These are phyloP conservation scores for Bostrychus sinensis DNA, from an alignment of 2,113 vertebrate species.

Conservation along the genomic window DNA sequence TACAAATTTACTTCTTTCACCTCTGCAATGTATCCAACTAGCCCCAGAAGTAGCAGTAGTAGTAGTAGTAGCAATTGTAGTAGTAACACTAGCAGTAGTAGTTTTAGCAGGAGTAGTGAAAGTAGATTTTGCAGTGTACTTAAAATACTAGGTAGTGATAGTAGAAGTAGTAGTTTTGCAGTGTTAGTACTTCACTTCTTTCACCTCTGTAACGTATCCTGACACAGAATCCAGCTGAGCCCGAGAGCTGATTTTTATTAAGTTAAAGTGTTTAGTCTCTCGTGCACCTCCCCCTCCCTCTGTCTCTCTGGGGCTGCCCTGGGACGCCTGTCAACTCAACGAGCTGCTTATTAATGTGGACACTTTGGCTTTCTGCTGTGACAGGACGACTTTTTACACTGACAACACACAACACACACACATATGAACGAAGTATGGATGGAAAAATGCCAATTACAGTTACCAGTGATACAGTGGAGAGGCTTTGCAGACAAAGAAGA, in stretches of 20 bases:
- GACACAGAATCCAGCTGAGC: constrained; percentile 49
- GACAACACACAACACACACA: constrained; percentile 26
- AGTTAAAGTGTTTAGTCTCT: constrained; percentile 51
- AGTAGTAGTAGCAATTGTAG: no score
- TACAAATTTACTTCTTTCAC: no score
- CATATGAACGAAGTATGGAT: constrained; percentile 29
- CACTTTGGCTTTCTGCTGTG: constrained; percentile 16
- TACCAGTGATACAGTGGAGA: constrained; percentile 40
- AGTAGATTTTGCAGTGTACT: no score
- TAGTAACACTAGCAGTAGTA: no score
- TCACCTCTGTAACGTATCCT: no score
- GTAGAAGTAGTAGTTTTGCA: no score
- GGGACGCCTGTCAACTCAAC: constrained; percentile 42
- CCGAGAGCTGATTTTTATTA: constrained; percentile 50
- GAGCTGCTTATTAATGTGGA: constrained; percentile 58
- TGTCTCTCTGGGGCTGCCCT: constrained; percentile 31
- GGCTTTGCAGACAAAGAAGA: constrained; percentile 40
- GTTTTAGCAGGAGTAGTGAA: no score
- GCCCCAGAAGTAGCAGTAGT: no score
- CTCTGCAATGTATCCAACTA: no score
- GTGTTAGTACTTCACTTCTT: no score
- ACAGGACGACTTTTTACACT: constrained; percentile 31
- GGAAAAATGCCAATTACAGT: constrained; percentile 47
- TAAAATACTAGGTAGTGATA: no score
- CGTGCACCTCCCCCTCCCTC: constrained; percentile 15